Conservation (phyloP, 2,113 vertebrate species). For the Noturus placidus region DNA sequence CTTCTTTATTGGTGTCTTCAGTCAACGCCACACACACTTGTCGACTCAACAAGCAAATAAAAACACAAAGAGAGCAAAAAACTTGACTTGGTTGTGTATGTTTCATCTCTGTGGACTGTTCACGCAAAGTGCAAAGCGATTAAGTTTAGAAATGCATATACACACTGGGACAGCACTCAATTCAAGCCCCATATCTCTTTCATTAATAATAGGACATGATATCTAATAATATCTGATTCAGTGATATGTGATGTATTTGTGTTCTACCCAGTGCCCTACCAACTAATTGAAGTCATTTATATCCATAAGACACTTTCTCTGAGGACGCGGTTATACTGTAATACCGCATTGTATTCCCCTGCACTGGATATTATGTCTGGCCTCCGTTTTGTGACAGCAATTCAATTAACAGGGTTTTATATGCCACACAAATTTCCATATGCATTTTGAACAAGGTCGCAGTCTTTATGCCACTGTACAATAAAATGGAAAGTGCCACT, state of each 20-base stretch:
- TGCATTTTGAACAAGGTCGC: neutral
- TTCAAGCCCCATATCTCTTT: neutral
- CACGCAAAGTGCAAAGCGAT: neutral
- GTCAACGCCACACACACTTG: neutral
- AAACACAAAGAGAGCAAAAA: neutral
- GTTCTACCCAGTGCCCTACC: neutral
- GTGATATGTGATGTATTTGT: neutral
- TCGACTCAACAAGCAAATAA: neutral
- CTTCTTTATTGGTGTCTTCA: conserved; percentile 4
- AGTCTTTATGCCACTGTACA: neutral
- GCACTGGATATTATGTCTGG: neutral
- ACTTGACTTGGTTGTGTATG: neutral
- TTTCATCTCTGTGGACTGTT: neutral
- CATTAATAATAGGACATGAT: neutral
- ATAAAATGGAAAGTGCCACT: neutral
- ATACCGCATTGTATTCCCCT: neutral
- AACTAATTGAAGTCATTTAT: neutral
- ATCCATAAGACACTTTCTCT: neutral
- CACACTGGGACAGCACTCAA: neutral
- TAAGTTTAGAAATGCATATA: neutral
- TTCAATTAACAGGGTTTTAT: neutral
- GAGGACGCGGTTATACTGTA: neutral
- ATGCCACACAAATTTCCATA: neutral
- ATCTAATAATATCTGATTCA: neutral
- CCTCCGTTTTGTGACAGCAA: neutral